Conservation (phyloP, 2,888 invertebrate genomes). For the Leptothorax acervorum region DNA sequence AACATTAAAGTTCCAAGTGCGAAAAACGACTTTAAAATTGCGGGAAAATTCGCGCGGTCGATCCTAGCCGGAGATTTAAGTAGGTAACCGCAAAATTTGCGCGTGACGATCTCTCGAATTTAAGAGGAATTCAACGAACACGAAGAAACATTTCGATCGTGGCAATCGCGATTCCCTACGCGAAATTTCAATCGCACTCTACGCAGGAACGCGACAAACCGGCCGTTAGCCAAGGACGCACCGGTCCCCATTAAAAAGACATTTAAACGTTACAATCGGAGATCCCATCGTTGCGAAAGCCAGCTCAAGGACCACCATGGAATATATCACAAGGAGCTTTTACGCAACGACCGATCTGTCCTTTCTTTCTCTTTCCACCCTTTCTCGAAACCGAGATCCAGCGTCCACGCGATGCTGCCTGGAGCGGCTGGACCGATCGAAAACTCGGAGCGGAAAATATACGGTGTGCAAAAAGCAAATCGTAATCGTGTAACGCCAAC, state of each 20-base stretch:
- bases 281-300: slow-evolving; percentile 62
- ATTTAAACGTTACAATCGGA: slow-evolving; percentile 25
- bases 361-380: not conserved
- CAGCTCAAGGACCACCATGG: slow-evolving; percentile 63
- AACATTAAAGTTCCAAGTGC: not conserved
- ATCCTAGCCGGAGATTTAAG: slow-evolving; percentile 3
- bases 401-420: not conserved
- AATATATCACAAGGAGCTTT: slow-evolving; percentile 63
- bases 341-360: slow-evolving; percentile 52
- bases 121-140: too few relatives aligned
- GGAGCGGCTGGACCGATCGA: not conserved
- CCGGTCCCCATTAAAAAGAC: not conserved
- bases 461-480: slow-evolving; percentile 26
- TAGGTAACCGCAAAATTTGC: not conserved
- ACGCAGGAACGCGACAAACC: not conserved
- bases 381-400: slow-evolving; percentile 5
- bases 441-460: not conserved
- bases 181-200: not conserved
- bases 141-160: not conserved
- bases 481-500: slow-evolving; percentile 19
- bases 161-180: not conserved
- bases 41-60: slow-evolving; percentile 3
- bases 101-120: not conserved
- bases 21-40: not conserved
- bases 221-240: slow-evolving; percentile 13